Evolutionary conservation across 2,113 vertebrate genomes (phyloP).

Genomic region (Ploceus nigricollis): DNA sequence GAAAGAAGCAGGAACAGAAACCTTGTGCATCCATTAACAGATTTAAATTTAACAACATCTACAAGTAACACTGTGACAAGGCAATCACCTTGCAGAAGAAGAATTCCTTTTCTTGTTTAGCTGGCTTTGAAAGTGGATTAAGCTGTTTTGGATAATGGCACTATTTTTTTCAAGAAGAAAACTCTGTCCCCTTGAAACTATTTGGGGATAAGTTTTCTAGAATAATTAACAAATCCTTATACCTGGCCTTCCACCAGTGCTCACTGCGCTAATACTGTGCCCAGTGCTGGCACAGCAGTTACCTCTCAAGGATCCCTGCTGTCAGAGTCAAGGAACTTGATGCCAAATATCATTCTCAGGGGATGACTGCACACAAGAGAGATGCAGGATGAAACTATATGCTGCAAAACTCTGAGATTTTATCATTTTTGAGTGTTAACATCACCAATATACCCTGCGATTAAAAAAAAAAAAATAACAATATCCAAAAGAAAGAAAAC

Average conservation of each 20-base stretch:
- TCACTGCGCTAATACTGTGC: neutral
- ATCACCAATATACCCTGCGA: neutral
- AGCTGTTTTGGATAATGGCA: neutral
- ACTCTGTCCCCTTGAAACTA: neutral
- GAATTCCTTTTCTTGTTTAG: neutral
- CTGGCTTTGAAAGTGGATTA: slow-evolving; percentile 17
- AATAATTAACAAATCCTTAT: slow-evolving; percentile 8
- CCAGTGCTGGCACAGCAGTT: neutral
- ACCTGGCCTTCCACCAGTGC: neutral
- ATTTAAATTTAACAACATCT: neutral
- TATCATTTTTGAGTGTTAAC: neutral
- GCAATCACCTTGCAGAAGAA: neutral
- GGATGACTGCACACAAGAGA: neutral
- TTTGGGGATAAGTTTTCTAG: neutral
- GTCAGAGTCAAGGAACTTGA: neutral
- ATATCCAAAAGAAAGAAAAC: neutral
- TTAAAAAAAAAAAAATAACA: neutral
- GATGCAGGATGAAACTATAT: neutral
- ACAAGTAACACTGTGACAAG: neutral
- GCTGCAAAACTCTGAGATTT: neutral
- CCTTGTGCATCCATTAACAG: neutral
- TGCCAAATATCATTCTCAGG: neutral
- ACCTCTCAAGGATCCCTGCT: neutral
- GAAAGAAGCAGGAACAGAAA: neutral
- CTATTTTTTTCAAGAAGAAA: neutral